A percentile compares a stretch with the other conserved stretches of the same genome.
Evolutionary conservation across 2,113 vertebrate genomes (phyloP).

Genomic region (Charina bottae): DNA sequence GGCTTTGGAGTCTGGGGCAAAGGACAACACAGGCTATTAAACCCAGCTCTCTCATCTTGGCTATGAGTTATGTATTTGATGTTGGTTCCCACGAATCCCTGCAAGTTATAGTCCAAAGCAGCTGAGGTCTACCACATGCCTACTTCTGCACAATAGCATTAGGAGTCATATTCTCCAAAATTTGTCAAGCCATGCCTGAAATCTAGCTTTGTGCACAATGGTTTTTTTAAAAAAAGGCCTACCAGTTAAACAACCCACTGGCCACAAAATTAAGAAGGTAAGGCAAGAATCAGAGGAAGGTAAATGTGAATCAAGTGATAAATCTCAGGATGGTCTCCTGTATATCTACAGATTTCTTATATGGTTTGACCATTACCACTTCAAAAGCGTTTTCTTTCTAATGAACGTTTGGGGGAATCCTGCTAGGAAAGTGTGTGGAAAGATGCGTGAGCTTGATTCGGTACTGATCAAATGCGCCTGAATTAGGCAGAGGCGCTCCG

Average conservation of each 20-base stretch:
- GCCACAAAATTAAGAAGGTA: background rate
- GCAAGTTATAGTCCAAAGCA: background rate
- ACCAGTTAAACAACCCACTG: background rate
- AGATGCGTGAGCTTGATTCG: background rate
- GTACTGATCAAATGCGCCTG: background rate
- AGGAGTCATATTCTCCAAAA: background rate
- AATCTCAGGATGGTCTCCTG: background rate
- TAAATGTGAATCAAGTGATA: background rate
- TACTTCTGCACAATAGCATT: background rate
- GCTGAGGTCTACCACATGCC: background rate
- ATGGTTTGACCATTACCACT: background rate
- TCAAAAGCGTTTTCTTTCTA: background rate
- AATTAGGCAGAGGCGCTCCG: background rate
- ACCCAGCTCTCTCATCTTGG: background rate
- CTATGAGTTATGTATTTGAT: background rate
- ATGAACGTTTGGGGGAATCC: background rate
- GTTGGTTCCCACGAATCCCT: too few relatives aligned
- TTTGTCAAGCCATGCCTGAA: too few relatives aligned
- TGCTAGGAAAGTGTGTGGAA: background rate
- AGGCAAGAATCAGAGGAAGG: too few relatives aligned
- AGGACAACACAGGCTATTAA: background rate
- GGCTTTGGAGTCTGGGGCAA: background rate
- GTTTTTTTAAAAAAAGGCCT: background rate
- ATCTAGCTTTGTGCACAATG: background rate
- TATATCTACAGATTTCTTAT: background rate